A percentile compares a stretch with the other conserved stretches of the same genome.
These are phyloP conservation scores for Homarus americanus DNA, from an alignment of 1,140 invertebrate genomes.

Conservation along the genomic window DNA sequence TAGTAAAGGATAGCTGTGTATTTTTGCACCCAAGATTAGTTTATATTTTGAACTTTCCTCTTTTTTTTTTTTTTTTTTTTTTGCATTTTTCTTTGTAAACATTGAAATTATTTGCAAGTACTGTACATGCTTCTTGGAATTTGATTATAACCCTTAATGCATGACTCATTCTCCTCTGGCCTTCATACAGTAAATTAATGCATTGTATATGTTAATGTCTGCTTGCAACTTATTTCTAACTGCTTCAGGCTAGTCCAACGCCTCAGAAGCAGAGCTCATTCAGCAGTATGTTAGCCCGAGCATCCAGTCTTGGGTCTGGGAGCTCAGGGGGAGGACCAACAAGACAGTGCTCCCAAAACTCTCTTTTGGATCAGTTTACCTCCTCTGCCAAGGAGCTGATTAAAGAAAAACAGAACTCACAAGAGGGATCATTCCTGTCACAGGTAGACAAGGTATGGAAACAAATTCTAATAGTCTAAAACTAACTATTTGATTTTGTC, in stretches of 20 bases:
- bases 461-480: too few species aligned
- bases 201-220: background rate
- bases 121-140: too few species aligned
- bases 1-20: too few species aligned
- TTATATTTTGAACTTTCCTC: background rate
- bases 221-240: background rate
- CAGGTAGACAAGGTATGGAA: conserved; percentile 90
- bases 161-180: too few species aligned
- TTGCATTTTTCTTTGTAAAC: too few species aligned
- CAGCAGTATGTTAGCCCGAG: conserved; percentile 82
- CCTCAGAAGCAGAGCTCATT: conserved; percentile 83
- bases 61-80: background rate
- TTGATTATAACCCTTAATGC: too few species aligned
- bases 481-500: too few species aligned
- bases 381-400: conserved; percentile 91
- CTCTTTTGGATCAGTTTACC: conserved; percentile 90
- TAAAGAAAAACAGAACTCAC: conserved; percentile 91
- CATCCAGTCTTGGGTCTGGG: conserved; percentile 82
- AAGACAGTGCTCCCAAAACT: conserved; percentile 88
- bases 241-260: conserved; percentile 79
- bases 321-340: conserved; percentile 79
- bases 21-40: too few species aligned
- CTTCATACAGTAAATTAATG: background rate
- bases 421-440: conserved; percentile 89
- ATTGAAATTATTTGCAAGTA: too few species aligned